Conservation (phyloP, 2,113 vertebrate species). For the Tachuris rubrigastra region DNA sequence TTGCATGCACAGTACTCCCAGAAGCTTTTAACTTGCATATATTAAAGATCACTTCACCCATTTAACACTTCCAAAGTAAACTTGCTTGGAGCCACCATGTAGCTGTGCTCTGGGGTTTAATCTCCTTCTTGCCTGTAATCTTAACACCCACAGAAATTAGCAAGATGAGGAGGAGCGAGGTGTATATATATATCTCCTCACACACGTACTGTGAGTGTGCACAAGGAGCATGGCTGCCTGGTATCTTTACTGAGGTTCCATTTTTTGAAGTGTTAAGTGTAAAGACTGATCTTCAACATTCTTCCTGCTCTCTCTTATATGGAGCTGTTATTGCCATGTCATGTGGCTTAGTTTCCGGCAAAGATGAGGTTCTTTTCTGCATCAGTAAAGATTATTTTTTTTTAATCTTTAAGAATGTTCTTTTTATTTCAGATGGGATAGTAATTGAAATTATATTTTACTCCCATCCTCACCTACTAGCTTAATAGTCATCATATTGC, state of each 20-base stretch:
- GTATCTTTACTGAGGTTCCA: not conserved
- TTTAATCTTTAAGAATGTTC: not conserved
- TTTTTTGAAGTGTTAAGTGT: slow-evolving; percentile 9
- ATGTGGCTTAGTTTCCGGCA: not conserved
- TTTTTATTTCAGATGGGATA: slow-evolving; percentile 51
- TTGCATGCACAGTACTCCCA: slow-evolving; percentile 4
- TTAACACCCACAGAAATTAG: not conserved
- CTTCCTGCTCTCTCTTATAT: not conserved
- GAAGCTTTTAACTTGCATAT: slow-evolving; percentile 64
- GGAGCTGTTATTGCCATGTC: not conserved
- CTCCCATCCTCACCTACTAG: slow-evolving; percentile 41
- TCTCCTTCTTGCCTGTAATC: not conserved
- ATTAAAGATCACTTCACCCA: slow-evolving; percentile 45
- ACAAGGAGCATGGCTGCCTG: not conserved
- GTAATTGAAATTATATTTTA: slow-evolving; percentile 54
- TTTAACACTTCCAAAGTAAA: slow-evolving; percentile 53
- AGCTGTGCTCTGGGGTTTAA: not conserved
- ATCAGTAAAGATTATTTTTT: not conserved
- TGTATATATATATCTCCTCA: not conserved
- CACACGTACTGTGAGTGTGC: not conserved
- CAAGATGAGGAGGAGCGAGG: not conserved
- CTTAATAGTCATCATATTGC: slow-evolving; percentile 50
- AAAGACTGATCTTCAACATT: not conserved
- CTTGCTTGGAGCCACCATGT: not conserved
- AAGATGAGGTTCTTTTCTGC: not conserved